Percentiles rank a stretch among this genome's conserved stretches.
These are phyloP conservation scores for Macrotis lagotis DNA, from an alignment of 2,113 vertebrate species.

Conservation along the genomic window DNA sequence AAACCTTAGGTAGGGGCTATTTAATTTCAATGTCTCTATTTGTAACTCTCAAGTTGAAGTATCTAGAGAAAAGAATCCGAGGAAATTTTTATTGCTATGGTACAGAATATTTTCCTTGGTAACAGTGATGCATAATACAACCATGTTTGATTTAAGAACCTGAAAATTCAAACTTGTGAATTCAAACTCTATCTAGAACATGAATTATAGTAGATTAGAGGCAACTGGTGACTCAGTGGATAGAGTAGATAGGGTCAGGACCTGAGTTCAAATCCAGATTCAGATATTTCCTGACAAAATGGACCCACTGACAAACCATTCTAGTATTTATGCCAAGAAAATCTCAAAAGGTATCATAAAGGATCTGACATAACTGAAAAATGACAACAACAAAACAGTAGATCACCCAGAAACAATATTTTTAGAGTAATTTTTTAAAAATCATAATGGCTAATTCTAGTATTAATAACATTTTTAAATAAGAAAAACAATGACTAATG, in stretches of 20 bases:
- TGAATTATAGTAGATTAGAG: no score
- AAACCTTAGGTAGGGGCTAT: neutral
- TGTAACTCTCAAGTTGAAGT: neutral
- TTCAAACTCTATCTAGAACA: neutral
- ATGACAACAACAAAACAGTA: no score
- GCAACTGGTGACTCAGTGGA: no score
- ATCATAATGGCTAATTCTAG: neutral
- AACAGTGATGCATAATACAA: neutral
- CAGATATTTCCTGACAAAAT: no score
- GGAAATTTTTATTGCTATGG: neutral
- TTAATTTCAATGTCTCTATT: neutral
- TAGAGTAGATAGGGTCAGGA: no score
- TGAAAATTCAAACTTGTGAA: neutral
- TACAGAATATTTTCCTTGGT: neutral
- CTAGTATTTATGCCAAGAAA: no score
- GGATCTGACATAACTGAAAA: no score
- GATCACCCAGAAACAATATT: neutral
- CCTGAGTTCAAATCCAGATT: no score
- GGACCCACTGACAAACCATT: no score
- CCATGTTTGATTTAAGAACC: neutral
- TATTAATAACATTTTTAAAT: constrained; percentile 44
- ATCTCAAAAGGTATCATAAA: no score
- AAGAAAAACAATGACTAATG: constrained; percentile 17
- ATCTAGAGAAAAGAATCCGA: neutral
- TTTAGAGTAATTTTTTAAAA: neutral